A percentile compares a stretch with the other conserved stretches of the same genome.
These are phyloP conservation scores for Drosophila kokeensis DNA, from an alignment of 2,888 invertebrate species.

Conservation along the genomic window DNA sequence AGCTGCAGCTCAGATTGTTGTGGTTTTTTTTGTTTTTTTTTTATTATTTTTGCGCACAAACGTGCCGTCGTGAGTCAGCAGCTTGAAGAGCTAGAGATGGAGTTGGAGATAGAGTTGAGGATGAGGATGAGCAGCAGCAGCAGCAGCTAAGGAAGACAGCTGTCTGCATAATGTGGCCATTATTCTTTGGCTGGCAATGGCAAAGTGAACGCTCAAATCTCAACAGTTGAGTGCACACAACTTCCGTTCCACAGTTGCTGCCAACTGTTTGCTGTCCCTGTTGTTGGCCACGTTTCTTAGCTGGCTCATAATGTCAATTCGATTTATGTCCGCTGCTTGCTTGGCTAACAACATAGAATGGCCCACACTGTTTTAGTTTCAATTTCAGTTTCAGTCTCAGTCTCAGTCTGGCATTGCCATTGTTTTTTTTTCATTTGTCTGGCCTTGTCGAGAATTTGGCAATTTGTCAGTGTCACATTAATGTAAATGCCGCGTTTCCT, in stretches of 20 bases:
- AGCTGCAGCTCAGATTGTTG: conserved; percentile 10
- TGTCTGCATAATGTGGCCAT: conserved; percentile 51
- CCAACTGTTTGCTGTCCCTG: conserved; percentile 17
- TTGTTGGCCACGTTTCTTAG: conserved; percentile 54
- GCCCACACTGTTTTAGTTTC: conserved; percentile 30
- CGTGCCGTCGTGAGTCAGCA: conserved; percentile 54
- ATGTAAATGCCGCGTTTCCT: conserved; percentile 34
- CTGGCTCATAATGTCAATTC: conserved; percentile 79
- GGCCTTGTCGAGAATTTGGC: conserved; percentile 73
- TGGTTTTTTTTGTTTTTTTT: too few relatives aligned
- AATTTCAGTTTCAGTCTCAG: conserved; percentile 13
- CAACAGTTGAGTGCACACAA: conserved; percentile 76
- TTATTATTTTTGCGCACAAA: conserved; percentile 39
- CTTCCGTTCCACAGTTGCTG: conserved; percentile 73
- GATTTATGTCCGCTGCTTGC: conserved; percentile 74
- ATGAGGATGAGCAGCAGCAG: background rate
- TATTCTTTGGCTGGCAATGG: conserved; percentile 62
- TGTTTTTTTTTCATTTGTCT: conserved; percentile 6
- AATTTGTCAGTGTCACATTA: conserved; percentile 77
- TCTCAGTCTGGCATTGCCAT: conserved; percentile 21
- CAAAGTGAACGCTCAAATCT: conserved; percentile 39
- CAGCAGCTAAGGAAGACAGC: conserved; percentile 11
- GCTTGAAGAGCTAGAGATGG: background rate
- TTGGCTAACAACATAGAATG: conserved; percentile 19
- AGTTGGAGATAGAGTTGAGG: background rate